Percentiles rank a stretch among this genome's conserved stretches.
phyloP scores from a whole-genome alignment of 1,140 invertebrate genomes.

The Macrocentrus cingulum region DNA sequence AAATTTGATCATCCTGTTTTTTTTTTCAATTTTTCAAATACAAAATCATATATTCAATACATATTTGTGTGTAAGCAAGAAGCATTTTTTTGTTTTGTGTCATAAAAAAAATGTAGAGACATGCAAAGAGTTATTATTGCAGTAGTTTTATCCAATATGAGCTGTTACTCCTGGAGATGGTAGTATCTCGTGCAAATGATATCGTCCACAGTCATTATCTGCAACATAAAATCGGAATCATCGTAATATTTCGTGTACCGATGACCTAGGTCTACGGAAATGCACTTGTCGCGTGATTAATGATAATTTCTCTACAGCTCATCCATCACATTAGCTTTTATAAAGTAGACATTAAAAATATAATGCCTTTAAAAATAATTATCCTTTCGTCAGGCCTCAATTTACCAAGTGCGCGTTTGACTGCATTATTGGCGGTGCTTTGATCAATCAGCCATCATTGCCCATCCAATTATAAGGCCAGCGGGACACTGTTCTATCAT shows the following conservation, averaged over 20 bases:
- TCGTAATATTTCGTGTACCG: background rate
- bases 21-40: too few species aligned
- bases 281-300: too few species aligned
- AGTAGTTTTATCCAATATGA: background rate
- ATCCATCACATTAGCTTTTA: too few species aligned
- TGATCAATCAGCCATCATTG: conserved; percentile 38
- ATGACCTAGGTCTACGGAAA: background rate
- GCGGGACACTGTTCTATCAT: background rate
- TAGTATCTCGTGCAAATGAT: conserved; percentile 74
- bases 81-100: background rate
- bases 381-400: conserved; percentile 15
- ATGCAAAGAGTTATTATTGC: too few species aligned
- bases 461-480: conserved; percentile 20
- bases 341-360: background rate
- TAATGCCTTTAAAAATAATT: background rate
- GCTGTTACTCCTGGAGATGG: conserved; percentile 62
- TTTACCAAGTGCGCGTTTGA: conserved; percentile 13
- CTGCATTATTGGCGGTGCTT: conserved; percentile 40
- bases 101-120: too few species aligned
- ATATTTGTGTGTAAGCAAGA: background rate
- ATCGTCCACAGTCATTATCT: conserved; percentile 72
- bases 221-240: conserved; percentile 38
- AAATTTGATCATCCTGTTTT: too few species aligned
- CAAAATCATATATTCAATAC: background rate
- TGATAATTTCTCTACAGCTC: background rate